Base-by-base conservation (phyloP, 2,888 invertebrate genomes). In the Callyntrura sp. region DNA sequence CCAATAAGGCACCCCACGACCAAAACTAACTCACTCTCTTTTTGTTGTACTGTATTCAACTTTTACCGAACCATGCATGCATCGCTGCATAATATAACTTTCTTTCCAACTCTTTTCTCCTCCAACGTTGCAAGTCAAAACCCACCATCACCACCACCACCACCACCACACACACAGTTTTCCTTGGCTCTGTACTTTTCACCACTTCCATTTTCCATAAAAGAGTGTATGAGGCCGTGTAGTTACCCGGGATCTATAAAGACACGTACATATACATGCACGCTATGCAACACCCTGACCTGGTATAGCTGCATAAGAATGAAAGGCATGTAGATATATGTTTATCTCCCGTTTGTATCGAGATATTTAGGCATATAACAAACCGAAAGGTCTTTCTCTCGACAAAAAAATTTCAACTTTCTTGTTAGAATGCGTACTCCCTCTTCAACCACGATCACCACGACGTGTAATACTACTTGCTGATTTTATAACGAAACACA, bases 31-130 rank as follows among this genome's bases (percentile, higher is more conserved):
- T 81, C 35, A 76, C 79, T 81, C 48, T 57, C 81, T 62, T 78
- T 76, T 28, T 28, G 28, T 78, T 62, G 43, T 62, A 62, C 79
- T 60, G 79, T 62, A 45, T 43, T 83, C 83, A 83, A 83, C 81
- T 83, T 83, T 83, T 83, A 83, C 83, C 83, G 65, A 83, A 25
- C 60, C 76, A 45, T 45, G 57, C 85, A 76, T 85, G 85, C 85
- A 78, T 76, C 51, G 76, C 57, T 85, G 70, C 85, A 85, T 60
- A 73, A 68, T 84, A 84, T 76, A 78, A 85, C 76, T 85, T 85
- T 85, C 84, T 84, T 85, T 62, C 60, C 76, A 76, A 85, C 85
- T 76, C 60, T 84, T 84, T 84, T 62, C 43, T 45, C 14, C 17
- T 70, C 62, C 12, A 35, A 20, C 45, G n/a, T 51, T 55, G 55